phyloP scores from a whole-genome alignment of 2,888 invertebrate genomes.

The Diarsia dahlii region DNA sequence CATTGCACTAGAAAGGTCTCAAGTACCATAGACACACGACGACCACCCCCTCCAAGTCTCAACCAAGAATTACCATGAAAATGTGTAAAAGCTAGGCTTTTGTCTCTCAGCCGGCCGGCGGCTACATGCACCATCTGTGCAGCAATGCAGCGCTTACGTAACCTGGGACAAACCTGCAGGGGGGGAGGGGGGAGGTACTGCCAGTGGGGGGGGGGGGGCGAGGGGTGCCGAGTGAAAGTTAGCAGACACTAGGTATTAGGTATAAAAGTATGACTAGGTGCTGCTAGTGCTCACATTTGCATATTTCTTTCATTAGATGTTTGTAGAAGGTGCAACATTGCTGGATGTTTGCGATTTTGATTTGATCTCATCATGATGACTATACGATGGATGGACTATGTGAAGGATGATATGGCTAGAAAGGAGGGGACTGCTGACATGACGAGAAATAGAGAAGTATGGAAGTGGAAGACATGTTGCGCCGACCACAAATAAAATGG shows the following conservation, averaged over 20 bases:
- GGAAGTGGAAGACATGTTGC: too few relatives aligned
- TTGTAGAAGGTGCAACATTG: conserved; percentile 21
- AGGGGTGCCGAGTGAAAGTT: conserved; percentile 64
- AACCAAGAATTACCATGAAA: conserved; percentile 47
- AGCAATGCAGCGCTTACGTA: conserved; percentile 59
- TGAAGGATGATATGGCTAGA: too few relatives aligned
- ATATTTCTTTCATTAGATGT: conserved; percentile 46
- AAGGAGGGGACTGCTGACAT: too few relatives aligned
- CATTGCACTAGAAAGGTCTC: background rate
- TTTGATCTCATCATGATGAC: background rate
- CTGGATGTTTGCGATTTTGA: background rate
- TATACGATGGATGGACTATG: too few relatives aligned
- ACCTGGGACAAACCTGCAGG: conserved; percentile 49
- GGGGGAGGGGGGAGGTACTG: background rate
- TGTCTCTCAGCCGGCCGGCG: conserved; percentile 51
- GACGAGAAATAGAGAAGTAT: too few relatives aligned
- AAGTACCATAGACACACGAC: background rate
- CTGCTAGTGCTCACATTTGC: conserved; percentile 42
- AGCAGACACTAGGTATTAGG: conserved; percentile 51
- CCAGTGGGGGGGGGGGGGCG: background rate
- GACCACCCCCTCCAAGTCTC: background rate
- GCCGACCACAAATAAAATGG: too few relatives aligned
- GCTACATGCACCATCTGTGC: conserved; percentile 58
- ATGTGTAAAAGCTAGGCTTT: conserved; percentile 39
- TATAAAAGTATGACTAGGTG: conserved; percentile 60